These are phyloP conservation scores for Aurelia sp. DNA, from an alignment of 30 jellyfish, hydroid and myxozoan species.

Conservation along the genomic window DNA sequence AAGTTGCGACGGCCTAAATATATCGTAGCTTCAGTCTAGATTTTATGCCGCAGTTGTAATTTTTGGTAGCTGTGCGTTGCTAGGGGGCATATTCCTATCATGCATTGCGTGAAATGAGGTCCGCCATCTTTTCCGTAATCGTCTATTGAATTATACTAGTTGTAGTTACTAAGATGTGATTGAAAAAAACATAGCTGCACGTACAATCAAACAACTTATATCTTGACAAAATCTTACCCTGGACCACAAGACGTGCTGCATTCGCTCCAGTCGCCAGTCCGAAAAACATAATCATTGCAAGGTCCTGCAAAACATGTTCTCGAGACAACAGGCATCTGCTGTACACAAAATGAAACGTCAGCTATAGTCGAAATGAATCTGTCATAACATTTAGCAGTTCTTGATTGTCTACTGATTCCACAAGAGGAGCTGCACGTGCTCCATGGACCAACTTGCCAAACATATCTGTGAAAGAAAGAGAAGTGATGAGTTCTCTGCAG, in stretches of 20 bases:
- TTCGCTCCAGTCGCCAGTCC: constrained; percentile 32
- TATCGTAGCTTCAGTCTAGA: no score
- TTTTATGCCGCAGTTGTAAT: no score
- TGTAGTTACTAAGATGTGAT: no score
- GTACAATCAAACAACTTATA: background rate
- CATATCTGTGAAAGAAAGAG: constrained; percentile 6
- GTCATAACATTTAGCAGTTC: constrained; percentile 51
- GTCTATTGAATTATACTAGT: no score
- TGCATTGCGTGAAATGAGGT: no score
- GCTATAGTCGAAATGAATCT: background rate
- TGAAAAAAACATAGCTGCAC: no score
- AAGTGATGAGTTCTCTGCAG: background rate
- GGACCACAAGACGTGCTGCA: constrained; percentile 56
- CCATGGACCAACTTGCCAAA: constrained; percentile 45
- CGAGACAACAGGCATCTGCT: constrained; percentile 22
- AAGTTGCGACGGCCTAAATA: no score
- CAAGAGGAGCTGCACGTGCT: constrained; percentile 51
- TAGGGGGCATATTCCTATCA: no score
- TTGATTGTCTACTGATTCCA: constrained; percentile 44
- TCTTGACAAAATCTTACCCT: constrained; percentile 6
- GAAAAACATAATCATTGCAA: constrained; percentile 3
- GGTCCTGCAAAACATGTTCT: constrained; percentile 35
- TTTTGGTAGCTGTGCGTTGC: no score
- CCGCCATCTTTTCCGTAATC: no score
- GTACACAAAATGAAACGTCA: constrained; percentile 14